These are phyloP conservation scores for Zaprionus taronus DNA, from an alignment of 1,140 invertebrate species.

Conservation along the genomic window DNA sequence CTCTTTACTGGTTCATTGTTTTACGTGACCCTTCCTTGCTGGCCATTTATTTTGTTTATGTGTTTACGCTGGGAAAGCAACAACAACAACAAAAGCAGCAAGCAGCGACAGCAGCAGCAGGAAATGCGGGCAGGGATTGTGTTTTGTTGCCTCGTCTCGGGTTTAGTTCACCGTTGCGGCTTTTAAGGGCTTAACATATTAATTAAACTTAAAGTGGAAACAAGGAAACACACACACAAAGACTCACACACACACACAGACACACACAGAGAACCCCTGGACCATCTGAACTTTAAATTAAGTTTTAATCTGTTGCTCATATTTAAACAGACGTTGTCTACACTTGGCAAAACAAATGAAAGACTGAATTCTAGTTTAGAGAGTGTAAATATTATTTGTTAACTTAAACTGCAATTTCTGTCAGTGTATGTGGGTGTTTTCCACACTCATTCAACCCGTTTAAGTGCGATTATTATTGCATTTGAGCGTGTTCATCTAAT, in stretches of 20 bases:
- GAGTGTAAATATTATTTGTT: no score
- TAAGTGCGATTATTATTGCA: conserved; percentile 9
- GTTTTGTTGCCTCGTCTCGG: conserved; percentile 27
- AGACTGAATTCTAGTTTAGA: no score
- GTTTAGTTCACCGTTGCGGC: conserved; percentile 67
- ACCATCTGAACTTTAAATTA: conserved; percentile 75
- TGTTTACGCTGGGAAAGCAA: conserved; percentile 40
- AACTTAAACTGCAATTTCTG: neutral
- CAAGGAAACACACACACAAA: conserved; percentile 39
- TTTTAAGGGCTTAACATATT: conserved; percentile 80
- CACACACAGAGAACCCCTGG: conserved; percentile 12
- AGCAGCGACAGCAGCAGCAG: conserved; percentile 6
- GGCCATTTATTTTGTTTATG: conserved; percentile 16
- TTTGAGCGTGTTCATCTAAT: conserved; percentile 6
- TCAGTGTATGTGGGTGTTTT: neutral
- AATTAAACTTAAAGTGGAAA: conserved; percentile 80
- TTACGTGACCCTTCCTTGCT: conserved; percentile 22
- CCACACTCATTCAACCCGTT: neutral
- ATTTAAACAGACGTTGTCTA: conserved; percentile 65
- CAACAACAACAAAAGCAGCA: conserved; percentile 1
- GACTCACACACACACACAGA: neutral
- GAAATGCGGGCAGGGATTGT: neutral
- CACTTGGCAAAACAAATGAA: neutral
- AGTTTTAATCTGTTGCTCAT: conserved; percentile 82
- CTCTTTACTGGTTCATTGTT: conserved; percentile 23